Conservation (phyloP, 2,888 invertebrate species). For the Pristionchus exspectatus region DNA sequence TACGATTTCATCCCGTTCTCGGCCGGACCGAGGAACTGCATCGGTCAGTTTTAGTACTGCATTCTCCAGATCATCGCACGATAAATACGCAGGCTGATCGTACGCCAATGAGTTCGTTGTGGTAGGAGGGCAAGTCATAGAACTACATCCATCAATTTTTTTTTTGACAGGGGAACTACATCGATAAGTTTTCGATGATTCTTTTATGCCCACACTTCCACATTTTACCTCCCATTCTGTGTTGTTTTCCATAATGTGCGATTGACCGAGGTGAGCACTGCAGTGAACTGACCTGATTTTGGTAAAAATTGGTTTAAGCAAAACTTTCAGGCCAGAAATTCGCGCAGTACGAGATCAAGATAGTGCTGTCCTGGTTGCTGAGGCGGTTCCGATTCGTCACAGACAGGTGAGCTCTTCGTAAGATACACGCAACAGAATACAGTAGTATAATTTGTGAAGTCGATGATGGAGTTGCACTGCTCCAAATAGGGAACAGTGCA, state of each 20-base stretch:
- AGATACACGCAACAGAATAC: neutral
- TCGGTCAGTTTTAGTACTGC: neutral
- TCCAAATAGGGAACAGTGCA: no score
- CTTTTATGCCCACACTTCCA: no score
- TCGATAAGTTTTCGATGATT: neutral
- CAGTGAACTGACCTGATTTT: no score
- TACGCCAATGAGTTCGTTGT: no score
- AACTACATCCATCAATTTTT: no score
- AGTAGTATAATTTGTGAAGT: no score
- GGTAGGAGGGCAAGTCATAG: no score
- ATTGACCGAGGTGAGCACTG: no score
- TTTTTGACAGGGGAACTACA: neutral
- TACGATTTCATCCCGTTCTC: constrained; percentile 29
- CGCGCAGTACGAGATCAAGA: constrained; percentile 38
- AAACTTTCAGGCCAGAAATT: constrained; percentile 38
- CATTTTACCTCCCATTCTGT: no score
- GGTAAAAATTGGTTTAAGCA: no score
- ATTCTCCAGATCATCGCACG: neutral
- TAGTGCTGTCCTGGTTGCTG: constrained; percentile 36
- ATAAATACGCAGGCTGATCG: neutral
- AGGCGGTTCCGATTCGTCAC: constrained; percentile 22
- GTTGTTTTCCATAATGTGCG: no score
- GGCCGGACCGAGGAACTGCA: constrained; percentile 25
- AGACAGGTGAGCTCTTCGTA: neutral
- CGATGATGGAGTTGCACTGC: no score